These are phyloP conservation scores for Alligator sinensis DNA, from an alignment of 2,113 vertebrate genomes.

Conservation along the genomic window DNA sequence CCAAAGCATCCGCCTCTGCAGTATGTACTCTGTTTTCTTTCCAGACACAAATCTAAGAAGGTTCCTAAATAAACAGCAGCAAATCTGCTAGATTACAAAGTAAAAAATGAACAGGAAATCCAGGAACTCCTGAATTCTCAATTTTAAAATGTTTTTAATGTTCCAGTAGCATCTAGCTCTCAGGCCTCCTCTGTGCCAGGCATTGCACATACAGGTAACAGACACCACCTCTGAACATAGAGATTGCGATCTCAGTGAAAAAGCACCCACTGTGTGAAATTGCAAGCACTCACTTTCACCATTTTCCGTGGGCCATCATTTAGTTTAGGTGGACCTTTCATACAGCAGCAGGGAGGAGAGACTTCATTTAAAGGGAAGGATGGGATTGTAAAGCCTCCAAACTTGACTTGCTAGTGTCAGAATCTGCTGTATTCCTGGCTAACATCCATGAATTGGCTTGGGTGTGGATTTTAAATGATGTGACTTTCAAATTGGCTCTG, in stretches of 20 bases:
- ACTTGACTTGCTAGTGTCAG: not conserved
- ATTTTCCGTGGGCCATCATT: no score
- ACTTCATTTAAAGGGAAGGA: not conserved
- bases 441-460: not conserved
- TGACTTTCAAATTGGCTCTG: not conserved
- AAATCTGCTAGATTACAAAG: not conserved
- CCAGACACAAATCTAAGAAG: fast-evolving
- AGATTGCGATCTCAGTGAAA: not conserved
- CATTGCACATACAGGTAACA: fast-evolving
- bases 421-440: not conserved
- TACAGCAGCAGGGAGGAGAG: not conserved
- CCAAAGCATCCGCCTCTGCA: not conserved
- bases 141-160: not conserved
- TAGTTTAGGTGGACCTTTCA: not conserved
- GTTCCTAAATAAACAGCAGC: fast-evolving
- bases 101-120: not conserved
- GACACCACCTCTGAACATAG: not conserved
- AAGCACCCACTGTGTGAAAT: not conserved
- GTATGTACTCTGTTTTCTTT: constrained; percentile 15
- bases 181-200: fast-evolving
- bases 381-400: not conserved
- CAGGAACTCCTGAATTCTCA: not conserved
- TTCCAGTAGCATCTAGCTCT: not conserved
- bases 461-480: not conserved
- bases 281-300: not conserved